These are phyloP conservation scores for Orycteropus afer DNA, from an alignment of 2,113 vertebrate genomes.

Conservation along the genomic window DNA sequence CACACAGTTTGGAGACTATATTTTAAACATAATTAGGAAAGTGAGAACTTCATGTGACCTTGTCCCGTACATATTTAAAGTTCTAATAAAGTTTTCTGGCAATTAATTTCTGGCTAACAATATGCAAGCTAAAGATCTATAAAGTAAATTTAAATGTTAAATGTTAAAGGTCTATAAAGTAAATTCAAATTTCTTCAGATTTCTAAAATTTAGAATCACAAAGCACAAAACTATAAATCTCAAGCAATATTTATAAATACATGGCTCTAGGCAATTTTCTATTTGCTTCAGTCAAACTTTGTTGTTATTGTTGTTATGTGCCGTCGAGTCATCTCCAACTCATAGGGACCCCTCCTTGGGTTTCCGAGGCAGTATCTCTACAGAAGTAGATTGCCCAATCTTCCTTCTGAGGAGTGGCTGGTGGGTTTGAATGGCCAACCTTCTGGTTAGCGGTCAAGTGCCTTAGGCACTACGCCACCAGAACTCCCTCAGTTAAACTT, in stretches of 20 bases:
- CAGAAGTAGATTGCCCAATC: too few relatives aligned
- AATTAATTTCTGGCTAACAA: constrained; percentile 63
- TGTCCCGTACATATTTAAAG: constrained; percentile 56
- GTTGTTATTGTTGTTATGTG: too few relatives aligned
- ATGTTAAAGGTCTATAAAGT: constrained; percentile 61
- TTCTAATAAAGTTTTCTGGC: constrained; percentile 41
- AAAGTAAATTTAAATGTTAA: constrained; percentile 70
- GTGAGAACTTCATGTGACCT: constrained; percentile 10
- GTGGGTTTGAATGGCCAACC: too few relatives aligned
- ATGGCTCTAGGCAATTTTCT: background rate
- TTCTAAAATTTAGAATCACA: constrained; percentile 54
- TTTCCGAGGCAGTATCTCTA: too few relatives aligned
- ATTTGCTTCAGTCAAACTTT: constrained; percentile 24
- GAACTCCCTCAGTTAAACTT: too few relatives aligned
- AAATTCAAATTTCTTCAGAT: constrained; percentile 62
- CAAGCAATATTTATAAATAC: constrained; percentile 61
- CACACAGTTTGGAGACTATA: background rate
- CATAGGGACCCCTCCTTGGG: too few relatives aligned
- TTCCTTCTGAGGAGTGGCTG: too few relatives aligned
- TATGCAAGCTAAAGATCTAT: constrained; percentile 67
- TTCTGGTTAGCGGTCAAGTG: too few relatives aligned
- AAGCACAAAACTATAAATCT: constrained; percentile 54
- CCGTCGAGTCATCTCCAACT: too few relatives aligned
- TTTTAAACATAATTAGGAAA: constrained; percentile 62
- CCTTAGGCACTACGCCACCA: too few relatives aligned